phyloP scores from a whole-genome alignment of 1,140 invertebrate species.

The Macrobrachium rosenbergii region DNA sequence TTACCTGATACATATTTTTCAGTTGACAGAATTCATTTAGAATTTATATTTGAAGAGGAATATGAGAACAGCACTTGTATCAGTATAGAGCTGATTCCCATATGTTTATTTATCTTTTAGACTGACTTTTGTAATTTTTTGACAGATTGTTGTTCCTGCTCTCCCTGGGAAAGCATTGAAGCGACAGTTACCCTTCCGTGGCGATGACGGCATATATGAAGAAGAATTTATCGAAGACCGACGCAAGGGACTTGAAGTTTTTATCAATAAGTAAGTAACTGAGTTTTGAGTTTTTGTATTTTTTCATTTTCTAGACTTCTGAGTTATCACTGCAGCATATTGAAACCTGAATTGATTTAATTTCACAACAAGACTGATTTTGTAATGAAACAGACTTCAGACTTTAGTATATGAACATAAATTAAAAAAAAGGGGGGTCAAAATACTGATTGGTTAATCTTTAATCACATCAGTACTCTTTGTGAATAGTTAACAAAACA shows the following conservation, averaged over 20 bases:
- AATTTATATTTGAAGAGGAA: too few relatives aligned
- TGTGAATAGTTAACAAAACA: not conserved
- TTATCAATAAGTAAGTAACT: conserved; percentile 93
- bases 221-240: conserved; percentile 99
- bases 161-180: conserved; percentile 99
- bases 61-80: not conserved
- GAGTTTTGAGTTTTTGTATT: not conserved
- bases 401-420: too few relatives aligned
- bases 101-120: not conserved
- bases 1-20: too few relatives aligned
- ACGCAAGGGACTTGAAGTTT: conserved; percentile 96
- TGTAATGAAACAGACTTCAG: not conserved
- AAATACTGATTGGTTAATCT: too few relatives aligned
- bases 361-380: not conserved
- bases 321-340: not conserved
- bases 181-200: conserved; percentile 96
- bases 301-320: not conserved
- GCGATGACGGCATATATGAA: conserved; percentile 99
- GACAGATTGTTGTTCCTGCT: conserved; percentile 95
- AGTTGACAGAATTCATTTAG: too few relatives aligned
- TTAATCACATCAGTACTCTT: too few relatives aligned
- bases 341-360: too few relatives aligned
- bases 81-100: conserved; percentile 41
- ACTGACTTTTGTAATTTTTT: conserved; percentile 47
- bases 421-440: too few relatives aligned